Evolutionary conservation across 2,888 invertebrate species (phyloP).

Genomic region (Drosophila helvetica): DNA sequence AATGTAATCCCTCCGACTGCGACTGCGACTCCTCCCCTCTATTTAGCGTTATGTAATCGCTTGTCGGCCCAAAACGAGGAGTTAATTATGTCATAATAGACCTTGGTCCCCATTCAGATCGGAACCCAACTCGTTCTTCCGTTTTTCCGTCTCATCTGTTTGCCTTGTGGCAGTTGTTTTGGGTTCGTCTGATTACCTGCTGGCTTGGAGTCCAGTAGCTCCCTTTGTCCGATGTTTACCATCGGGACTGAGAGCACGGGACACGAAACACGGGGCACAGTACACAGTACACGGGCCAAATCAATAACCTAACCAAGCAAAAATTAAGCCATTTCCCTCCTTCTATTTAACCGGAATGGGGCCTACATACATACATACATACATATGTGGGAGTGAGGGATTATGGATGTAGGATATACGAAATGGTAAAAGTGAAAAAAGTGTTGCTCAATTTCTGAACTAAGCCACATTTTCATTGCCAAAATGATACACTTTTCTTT

Average conservation of each 20-base stretch:
- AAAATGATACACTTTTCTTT: neutral
- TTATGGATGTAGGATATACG: neutral
- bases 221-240: constrained; percentile 10
- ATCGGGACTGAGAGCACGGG: neutral
- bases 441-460: neutral
- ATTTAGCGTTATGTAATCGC: constrained; percentile 65
- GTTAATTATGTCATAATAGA: constrained; percentile 75
- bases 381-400: neutral
- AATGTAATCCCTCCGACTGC: constrained; percentile 33
- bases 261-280: constrained; percentile 20
- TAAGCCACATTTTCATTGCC: neutral
- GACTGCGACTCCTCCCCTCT: constrained; percentile 13
- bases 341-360: constrained; percentile 2
- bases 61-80: constrained; percentile 62
- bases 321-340: constrained; percentile 22
- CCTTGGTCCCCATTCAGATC: neutral
- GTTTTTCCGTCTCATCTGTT: constrained; percentile 37
- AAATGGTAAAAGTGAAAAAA: neutral
- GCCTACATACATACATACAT: too few species aligned
- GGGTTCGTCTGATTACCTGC: constrained; percentile 23
- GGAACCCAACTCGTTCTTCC: constrained; percentile 28
- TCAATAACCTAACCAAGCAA: constrained; percentile 20
- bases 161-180: constrained; percentile 36
- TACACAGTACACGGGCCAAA: constrained; percentile 37
- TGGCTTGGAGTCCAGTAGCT: constrained; percentile 15